Base-by-base conservation (phyloP, 2,113 vertebrate species). In the Sphaerodactylus townsendi region DNA sequence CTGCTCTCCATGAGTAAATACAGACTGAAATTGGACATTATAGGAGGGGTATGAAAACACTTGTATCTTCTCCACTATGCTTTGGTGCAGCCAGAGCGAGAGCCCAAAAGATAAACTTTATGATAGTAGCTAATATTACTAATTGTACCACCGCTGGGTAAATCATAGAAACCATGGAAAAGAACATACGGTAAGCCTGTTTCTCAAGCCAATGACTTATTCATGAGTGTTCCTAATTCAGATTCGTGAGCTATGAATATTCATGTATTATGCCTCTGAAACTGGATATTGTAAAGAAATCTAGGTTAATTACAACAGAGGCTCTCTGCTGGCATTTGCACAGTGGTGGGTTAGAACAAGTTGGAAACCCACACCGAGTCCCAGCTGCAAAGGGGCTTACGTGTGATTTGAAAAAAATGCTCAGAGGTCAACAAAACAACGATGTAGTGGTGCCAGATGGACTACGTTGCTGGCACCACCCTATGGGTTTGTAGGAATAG, bases 181-280 rank as follows among this genome's bases (percentile, higher is more conserved):
- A 90, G 90, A 92, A 86, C 92, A 94, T 94, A 93, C 66, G 86
- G 91, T 72, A 91, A 79, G 81, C 66, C 85, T 88, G 88, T 92
- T 93, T 72, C 91, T 88, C 89, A 91, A 83, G 39, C 85, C 85
- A 91, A 95, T 95, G 85, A 93, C 94, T 95, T 95, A 95, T 95
- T 94, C 93, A 95, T 93, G 90, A 95, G 85, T 85, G 84, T 91
- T 92, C 85, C 0, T 92, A 93, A 92, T 92, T 92, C 90, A 95
- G 87, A 90, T 92, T 88, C 90, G 88, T 93, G 91, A 84, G 0
- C 62, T 79, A 94, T 95, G 93, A 93, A 94, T 95, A 95, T 95
- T 95, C 92, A 95, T 93, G 81, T 11, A 2, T 83, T 87, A 73
- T 39, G 91, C 82, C 75, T 92, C 91, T 93, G 82, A 90, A 93